Conservation (phyloP, 2,888 invertebrate genomes). For the Phyllotreta cruciferae region DNA sequence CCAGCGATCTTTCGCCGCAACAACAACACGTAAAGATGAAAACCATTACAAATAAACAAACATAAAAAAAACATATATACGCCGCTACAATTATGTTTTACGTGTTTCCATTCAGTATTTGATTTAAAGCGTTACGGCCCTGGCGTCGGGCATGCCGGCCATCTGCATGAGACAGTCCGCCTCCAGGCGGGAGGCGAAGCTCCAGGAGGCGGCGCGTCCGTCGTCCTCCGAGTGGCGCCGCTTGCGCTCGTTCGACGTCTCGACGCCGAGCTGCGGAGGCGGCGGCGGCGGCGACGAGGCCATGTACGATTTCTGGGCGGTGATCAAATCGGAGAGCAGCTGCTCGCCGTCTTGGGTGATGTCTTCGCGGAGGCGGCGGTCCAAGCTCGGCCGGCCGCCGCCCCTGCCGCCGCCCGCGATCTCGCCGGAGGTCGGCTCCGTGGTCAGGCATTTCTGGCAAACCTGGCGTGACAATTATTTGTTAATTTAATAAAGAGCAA, state of each 20-base stretch:
- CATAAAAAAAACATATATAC: background rate
- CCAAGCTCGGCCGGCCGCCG: conserved; percentile 42
- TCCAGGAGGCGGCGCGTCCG: conserved; percentile 59
- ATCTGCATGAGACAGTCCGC: conserved; percentile 56
- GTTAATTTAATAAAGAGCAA: too few species aligned
- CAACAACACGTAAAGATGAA: too few species aligned
- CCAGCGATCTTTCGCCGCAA: too few species aligned
- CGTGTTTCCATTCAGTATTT: conserved; percentile 19
- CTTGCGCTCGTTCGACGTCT: conserved; percentile 59
- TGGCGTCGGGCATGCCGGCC: conserved; percentile 54
- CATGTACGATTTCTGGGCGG: conserved; percentile 63
- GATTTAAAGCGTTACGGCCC: conserved; percentile 56
- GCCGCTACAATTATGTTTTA: conserved; percentile 5
- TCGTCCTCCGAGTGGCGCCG: conserved; percentile 62
- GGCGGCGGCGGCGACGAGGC: conserved; percentile 33
- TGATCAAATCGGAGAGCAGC: conserved; percentile 66
- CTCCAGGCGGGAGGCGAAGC: conserved; percentile 61
- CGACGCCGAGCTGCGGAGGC: conserved; percentile 22
- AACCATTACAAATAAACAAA: background rate
- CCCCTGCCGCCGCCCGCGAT: background rate
- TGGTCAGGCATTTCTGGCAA: conserved; percentile 53
- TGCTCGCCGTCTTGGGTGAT: conserved; percentile 68
- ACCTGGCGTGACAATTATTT: conserved; percentile 40
- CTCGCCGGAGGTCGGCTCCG: background rate
- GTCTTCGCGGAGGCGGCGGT: conserved; percentile 61